Conservation (phyloP, 2,797 vertebrate genomes). For the Pseudomugil gertrudae region DNA sequence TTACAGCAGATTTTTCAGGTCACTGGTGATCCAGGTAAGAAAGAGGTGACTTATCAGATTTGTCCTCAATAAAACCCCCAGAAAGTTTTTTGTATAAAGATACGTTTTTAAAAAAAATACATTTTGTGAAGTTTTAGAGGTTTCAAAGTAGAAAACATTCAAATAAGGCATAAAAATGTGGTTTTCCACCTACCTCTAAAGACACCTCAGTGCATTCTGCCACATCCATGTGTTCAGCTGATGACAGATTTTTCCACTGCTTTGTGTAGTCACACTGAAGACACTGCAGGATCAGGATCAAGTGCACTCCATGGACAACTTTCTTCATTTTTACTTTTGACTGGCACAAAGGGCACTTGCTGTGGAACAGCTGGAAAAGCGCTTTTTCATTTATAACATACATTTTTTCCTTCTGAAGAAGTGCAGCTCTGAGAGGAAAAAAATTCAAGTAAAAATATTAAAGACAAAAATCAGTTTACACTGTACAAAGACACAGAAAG, state of each 20-base stretch:
- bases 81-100: neutral
- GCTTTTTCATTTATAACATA: slow-evolving; percentile 48
- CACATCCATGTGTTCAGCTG: slow-evolving; percentile 2
- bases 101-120: neutral
- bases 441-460: neutral
- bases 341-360: slow-evolving; percentile 41
- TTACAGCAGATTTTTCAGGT: too few species aligned
- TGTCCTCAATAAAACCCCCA: neutral
- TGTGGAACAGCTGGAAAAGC: slow-evolving; percentile 47
- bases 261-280: slow-evolving; percentile 45
- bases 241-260: slow-evolving; percentile 50
- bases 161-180: neutral
- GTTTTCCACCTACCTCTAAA: slow-evolving; percentile 4
- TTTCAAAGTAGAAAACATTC: neutral
- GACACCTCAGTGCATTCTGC: slow-evolving; percentile 11
- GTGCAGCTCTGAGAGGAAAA: slow-evolving; percentile 22
- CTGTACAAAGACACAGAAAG: neutral
- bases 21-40: too few species aligned
- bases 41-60: neutral
- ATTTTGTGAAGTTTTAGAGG: neutral
- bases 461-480: neutral
- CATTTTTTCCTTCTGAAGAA: slow-evolving; percentile 30
- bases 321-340: slow-evolving; percentile 47
- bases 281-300: slow-evolving; percentile 43
- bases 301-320: slow-evolving; percentile 22